These are phyloP conservation scores for Lottia gigantea DNA, from an alignment of 2,888 invertebrate genomes.

Conservation along the genomic window DNA sequence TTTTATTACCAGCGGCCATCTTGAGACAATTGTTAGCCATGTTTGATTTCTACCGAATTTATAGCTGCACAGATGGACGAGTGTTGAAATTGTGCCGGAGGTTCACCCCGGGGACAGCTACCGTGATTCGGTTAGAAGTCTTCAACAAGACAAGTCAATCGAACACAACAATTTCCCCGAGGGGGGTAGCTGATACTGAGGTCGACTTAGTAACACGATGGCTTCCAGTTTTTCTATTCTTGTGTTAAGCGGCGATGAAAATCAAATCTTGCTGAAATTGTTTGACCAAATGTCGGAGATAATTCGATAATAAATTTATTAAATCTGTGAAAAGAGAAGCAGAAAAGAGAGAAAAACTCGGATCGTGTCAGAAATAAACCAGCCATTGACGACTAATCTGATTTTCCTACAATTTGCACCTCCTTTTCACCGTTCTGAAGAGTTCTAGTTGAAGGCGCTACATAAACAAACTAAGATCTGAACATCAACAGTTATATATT, in stretches of 20 bases:
- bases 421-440: too few species aligned
- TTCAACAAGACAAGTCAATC: conserved; percentile 10
- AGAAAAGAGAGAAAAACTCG: too few species aligned
- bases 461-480: too few species aligned
- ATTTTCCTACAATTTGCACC: too few species aligned
- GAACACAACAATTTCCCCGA: conserved; percentile 9
- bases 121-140: conserved; percentile 22
- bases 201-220: conserved; percentile 16
- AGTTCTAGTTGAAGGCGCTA: too few species aligned
- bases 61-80: background rate
- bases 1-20: background rate
- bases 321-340: too few species aligned
- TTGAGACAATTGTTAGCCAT: background rate
- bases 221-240: conserved; percentile 13
- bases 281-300: conserved; percentile 33
- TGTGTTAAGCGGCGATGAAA: conserved; percentile 22
- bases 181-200: conserved; percentile 7
- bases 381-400: too few species aligned
- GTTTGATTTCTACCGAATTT: conserved; percentile 4
- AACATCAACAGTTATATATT: too few species aligned
- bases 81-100: background rate
- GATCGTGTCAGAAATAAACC: too few species aligned
- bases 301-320: conserved; percentile 18
- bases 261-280: conserved; percentile 35
- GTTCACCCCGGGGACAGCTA: conserved; percentile 11